Base-by-base conservation (phyloP, 2,797 vertebrate genomes). In the Esox lucius region DNA sequence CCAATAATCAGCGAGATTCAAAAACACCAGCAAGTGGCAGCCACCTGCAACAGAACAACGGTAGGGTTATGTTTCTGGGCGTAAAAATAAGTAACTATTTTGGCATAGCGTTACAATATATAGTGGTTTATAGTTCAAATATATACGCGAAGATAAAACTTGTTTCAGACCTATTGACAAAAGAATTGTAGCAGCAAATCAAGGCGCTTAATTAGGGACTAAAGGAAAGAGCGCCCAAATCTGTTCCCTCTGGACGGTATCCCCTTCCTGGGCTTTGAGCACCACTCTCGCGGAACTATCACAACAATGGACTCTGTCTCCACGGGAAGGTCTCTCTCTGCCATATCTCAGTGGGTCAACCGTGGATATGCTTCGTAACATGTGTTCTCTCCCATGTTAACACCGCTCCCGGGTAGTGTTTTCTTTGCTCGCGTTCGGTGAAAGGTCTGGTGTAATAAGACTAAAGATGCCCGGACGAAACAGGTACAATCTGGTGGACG, bases 401-500 rank as follows among this genome's bases (percentile, higher is more conserved):
- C 26, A 39, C 8, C 46, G 49, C 17, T 53, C 17, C 31, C 28
- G 33, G n/a, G 35, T 72, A 61, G 71, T 75, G 72, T 75, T 78
- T 22, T 1, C 26, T 74, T 62, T 68, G 13, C 75, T 39, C 65
- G 70, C 15, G 22, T 39, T 51, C 17, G 70, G 22, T 61, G 42
- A 46, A 46, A 68, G 49, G 31, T 59, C 62, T 33, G 72, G 75
- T 4, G 42, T 46, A 72, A 61, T 24, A 61, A 72, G 26, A 68
- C 76, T 75, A 78, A 80, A 84, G 86, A 97, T 96, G 96, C 95
- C 95, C 11, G 92, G 87, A 53, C 92, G 95, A 91, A 96, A 94
- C 94, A 93, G 95, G 88, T 97, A 97, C 95, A 96, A 95, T 91
- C 95, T 96, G 90, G 96, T 97, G 93, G 96, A 97, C 87, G 96